Base-by-base conservation (phyloP, 2,113 vertebrate species). In the Orcinus orca region DNA sequence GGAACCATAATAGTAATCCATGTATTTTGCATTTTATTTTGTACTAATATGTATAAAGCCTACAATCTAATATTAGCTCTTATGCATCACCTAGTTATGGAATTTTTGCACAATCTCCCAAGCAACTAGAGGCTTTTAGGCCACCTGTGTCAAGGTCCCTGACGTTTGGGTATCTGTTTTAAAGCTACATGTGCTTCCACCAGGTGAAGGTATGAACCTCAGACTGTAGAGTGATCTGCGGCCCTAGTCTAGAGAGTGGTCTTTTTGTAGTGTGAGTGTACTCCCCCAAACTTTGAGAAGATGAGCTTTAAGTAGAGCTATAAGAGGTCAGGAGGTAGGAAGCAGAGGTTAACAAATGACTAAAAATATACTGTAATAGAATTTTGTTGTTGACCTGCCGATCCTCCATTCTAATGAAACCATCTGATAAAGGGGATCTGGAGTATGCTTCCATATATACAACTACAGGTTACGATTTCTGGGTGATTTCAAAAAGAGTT, bases 51-150 rank as follows among this genome's bases (percentile, higher is more conserved):
- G 0, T 20, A 18, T 70, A 23, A 12, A 14, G 63, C 63, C 77
- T 81, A 1, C 13, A 67, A 29, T 55, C 58, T 79, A 70, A 71
- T 62, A 53, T 85, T 90, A 92, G 67, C 62, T 58, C n/a, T 12
- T 12, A 44, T 1, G 36, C 15, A 50, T 41, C 55, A 87, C 29
- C n/a, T 33, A 65, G 68, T 13, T n/a, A 65, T 4, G 80, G 88
- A 8, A 26, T 26, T 81, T 73, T 67, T 38, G 33, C 25, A 18
- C 36, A 17, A 7, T 70, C 88, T 89, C 77, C 95, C 29, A 13
- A 92, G 88, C 68, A 63, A n/a, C 92, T 15, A 23, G 77, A 91
- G 86, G 55, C 76, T 31, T 84, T n/a, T n/a, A 53, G 74, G 65
- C 77, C 90, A 41, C 82, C 67, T 88, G 67, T 80, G 36, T 94